Evolutionary conservation across 2,797 vertebrate species (phyloP).

Genomic region (Scyliorhinus canicula): DNA sequence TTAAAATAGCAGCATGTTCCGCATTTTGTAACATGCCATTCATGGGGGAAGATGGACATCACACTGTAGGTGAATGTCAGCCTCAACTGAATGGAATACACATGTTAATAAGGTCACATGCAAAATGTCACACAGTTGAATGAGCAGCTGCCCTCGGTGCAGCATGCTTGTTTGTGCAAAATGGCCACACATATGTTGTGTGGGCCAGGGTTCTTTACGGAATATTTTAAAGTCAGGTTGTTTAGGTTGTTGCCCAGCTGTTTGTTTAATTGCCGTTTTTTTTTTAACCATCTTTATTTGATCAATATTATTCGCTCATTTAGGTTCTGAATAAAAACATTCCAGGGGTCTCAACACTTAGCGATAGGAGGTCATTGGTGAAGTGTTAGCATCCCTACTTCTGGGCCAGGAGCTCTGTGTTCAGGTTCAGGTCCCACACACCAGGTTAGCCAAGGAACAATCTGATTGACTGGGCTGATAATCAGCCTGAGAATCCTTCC

Average conservation of each 20-base stretch:
- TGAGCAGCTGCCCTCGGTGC: background rate
- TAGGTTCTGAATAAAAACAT: background rate
- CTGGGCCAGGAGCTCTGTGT: too few species aligned
- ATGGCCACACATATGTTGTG: background rate
- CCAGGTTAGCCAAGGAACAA: too few species aligned
- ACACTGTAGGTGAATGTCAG: background rate
- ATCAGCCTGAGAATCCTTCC: too few species aligned
- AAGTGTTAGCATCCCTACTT: too few species aligned
- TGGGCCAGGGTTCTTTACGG: background rate
- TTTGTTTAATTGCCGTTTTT: background rate
- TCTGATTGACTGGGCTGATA: too few species aligned
- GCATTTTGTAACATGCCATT: background rate
- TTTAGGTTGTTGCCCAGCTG: background rate
- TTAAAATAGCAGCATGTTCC: background rate
- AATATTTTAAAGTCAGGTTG: background rate
- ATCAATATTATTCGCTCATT: background rate
- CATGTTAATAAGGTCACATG: background rate
- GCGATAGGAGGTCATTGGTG: too few species aligned
- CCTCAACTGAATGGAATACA: background rate
- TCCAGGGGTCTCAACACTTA: background rate
- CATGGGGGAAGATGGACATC: background rate
- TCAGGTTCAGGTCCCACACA: too few species aligned
- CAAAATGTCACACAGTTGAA: background rate
- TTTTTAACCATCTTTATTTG: background rate
- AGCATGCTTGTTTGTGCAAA: background rate